Evolutionary conservation across 1,140 invertebrate species (phyloP).

Genomic region (Meloidogyne hapla): DNA sequence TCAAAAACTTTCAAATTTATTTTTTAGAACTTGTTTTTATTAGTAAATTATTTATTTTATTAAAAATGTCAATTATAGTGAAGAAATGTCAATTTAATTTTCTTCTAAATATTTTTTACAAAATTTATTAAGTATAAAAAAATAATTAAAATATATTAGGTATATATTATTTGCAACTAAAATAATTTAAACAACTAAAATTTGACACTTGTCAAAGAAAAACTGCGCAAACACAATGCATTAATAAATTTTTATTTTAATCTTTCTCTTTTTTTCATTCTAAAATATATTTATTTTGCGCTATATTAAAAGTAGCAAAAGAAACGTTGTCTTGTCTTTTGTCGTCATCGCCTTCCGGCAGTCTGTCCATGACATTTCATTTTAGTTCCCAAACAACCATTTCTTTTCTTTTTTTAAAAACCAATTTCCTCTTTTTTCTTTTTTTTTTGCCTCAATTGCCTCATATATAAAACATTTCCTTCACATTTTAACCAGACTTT

Average conservation of each 20-base stretch:
- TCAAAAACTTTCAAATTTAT: too few relatives aligned
- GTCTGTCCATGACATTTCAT: not conserved
- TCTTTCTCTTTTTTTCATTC: too few relatives aligned
- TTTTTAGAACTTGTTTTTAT: too few relatives aligned
- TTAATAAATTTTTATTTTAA: too few relatives aligned
- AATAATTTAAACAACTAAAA: not conserved
- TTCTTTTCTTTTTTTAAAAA: not conserved
- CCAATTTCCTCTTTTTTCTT: not conserved
- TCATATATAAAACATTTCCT: too few relatives aligned
- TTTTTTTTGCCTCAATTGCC: too few relatives aligned
- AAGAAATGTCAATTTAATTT: too few relatives aligned
- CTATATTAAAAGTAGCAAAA: not conserved
- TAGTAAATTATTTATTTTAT: too few relatives aligned
- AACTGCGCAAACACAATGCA: not conserved
- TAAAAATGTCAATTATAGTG: too few relatives aligned
- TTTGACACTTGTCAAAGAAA: not conserved
- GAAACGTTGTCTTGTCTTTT: not conserved
- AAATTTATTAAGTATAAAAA: not conserved
- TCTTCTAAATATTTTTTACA: too few relatives aligned
- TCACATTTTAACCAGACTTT: too few relatives aligned
- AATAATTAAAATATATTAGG: not conserved
- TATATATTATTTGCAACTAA: not conserved
- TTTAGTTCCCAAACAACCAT: not conserved
- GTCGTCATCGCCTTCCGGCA: not conserved
- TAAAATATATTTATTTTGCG: too few relatives aligned